Percentiles rank a stretch among this genome's conserved stretches.
Evolutionary conservation across 2,888 invertebrate species (phyloP).

Genomic region (Palloptera scutellata): DNA sequence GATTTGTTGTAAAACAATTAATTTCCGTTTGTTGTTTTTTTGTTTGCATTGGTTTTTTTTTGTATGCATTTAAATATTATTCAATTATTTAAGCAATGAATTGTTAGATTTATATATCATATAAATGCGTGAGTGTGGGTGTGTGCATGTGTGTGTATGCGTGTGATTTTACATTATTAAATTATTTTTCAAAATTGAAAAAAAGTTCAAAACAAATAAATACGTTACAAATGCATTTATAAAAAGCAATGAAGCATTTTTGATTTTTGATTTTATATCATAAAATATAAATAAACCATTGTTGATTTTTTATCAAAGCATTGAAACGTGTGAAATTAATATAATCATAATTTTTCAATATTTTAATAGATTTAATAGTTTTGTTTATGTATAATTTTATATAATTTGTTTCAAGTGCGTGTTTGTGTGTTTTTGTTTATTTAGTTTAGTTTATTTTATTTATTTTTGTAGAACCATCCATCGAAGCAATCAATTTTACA

Average conservation of each 20-base stretch:
- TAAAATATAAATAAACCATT: too few species aligned
- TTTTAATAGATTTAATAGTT: too few species aligned
- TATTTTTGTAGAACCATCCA: slow-evolving; percentile 37
- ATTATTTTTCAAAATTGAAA: too few species aligned
- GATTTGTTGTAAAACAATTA: slow-evolving; percentile 37
- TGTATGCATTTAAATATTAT: neutral
- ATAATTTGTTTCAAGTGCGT: neutral
- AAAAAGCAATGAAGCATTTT: too few species aligned
- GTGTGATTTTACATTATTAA: neutral
- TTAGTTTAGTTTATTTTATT: slow-evolving; percentile 3
- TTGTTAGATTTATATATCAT: neutral
- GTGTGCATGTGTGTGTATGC: slow-evolving; percentile 2
- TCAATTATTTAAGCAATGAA: too few species aligned
- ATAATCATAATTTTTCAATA: too few species aligned
- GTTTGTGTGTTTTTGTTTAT: neutral
- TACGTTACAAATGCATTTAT: too few species aligned
- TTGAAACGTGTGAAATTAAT: too few species aligned
- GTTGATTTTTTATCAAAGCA: too few species aligned
- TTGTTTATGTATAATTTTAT: neutral
- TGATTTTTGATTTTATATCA: too few species aligned
- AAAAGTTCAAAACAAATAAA: too few species aligned
- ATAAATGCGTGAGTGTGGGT: slow-evolving; percentile 2
- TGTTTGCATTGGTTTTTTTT: neutral
- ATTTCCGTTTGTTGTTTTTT: neutral
- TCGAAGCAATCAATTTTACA: slow-evolving; percentile 44